Base-by-base conservation (phyloP, 2,797 vertebrate genomes). In the Sparidentex hasta region DNA sequence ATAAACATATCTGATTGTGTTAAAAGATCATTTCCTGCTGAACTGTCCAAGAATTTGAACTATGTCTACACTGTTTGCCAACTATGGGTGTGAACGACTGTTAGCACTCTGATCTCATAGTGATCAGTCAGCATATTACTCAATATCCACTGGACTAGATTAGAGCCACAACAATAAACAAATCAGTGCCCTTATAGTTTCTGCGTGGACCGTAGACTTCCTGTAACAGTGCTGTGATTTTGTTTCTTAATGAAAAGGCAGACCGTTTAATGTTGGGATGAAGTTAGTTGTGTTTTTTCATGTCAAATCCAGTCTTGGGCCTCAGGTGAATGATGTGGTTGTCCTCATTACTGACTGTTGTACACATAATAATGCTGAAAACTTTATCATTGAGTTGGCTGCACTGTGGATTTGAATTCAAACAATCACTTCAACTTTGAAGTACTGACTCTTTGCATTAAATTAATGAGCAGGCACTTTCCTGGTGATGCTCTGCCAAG, bases 401-500 rank as follows among this genome's bases (percentile, higher is more conserved):
- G 33, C 33, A 25, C 17, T 6, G 18, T 11, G 7, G 21, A 71
- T 43, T 7, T 51, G n/a, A 59, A 25, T 14, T 43, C 17, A 27
- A 20, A 57, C 47, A 52, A 20, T 4, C 25, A 43, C 29, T 51
- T 18, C 8, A 29, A 25, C 5, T 44, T 27, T 21, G 11, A 74
- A 59, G 48, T 18, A 43, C 51, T 0, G 2, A 41, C 16, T 58
- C n/a, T 41, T 2, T 14, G 14, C 64, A 17, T 21, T 17, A 0
- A 18, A 47, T 18, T 27, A 5, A 25, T 16, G 27, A 76, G 48
- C 65, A 38, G 48, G 21, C 17, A 8, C 7, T 18, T 41, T 8
- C 20, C 43, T 63, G 11, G 27, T 3, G 58, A 52, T 27, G 52
- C 58, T 68, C 25, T 47, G 74, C 27, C 48, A 25, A 41, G 58